Evolutionary conservation across 1,140 invertebrate genomes (phyloP), one percentile per base, ranked within the genome.

Genomic region (Brachionus asplanchnoidis): DNA sequence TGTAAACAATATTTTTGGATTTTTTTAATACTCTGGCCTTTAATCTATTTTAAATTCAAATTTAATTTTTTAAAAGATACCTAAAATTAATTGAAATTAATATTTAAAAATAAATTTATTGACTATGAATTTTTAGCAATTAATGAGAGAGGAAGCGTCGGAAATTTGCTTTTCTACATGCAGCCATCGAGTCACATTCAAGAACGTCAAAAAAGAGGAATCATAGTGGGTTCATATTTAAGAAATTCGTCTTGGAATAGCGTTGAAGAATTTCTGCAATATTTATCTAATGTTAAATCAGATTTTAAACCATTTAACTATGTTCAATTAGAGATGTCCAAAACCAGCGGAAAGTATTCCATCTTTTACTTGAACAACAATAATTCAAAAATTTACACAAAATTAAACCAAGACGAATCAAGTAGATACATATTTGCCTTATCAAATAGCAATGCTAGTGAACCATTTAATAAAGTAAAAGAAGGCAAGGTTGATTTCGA

Each of bases 261-360:
- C 9, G n/a, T 46, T 14, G 79, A 82, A 46, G 26, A 60, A n/a
- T 82, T 44, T 36, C 11, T 82, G 20, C 9, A 60, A 20, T 17
- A 65, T 65, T 65, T 82, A 44, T 28, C 53, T n/a, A 20, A 82
- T 40, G 20, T 65, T 32, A 82, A 82, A 82, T 23, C 50, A 17
- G 53, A 82, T 65, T 82, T 65, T 46, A 82, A 65, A n/a, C 79
- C 79, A 9, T 82, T 82, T 65, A 82, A 82, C n/a, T 82, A 82
- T 26, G 32, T 82, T 42, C 65, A 82, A 11, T 60, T 68, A 26
- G 79, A 60, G 26, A 60, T 60, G 53, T 82, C 79, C n/a, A 20
- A 82, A 82, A 36, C 6, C 3, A 82, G 8, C 14, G 79, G 79
- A 20, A 65, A 42, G 20, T 82, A 82, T 65, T 82, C 79, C 12